phyloP scores from a whole-genome alignment of 2,113 vertebrate species.

The Macroglossus sobrinus region DNA sequence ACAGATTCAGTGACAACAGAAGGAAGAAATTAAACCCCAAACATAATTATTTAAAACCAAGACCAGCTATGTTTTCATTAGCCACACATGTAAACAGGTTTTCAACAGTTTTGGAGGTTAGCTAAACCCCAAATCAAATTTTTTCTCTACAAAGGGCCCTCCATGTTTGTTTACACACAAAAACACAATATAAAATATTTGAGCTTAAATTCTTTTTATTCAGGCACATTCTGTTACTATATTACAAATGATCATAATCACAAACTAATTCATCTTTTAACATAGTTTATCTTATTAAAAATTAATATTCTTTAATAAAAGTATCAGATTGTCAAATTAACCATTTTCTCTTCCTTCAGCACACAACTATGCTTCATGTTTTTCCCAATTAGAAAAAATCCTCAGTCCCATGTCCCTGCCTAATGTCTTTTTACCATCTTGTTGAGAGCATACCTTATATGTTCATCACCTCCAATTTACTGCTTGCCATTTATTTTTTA shows the following conservation, averaged over 20 bases:
- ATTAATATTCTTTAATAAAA: not conserved
- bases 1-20: constrained; percentile 25
- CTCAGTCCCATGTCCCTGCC: not conserved
- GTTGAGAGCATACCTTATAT: not conserved
- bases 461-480: not conserved
- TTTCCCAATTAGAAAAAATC: not conserved
- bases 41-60: constrained; percentile 24
- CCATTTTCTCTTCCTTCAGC: not conserved
- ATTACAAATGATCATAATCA: not conserved
- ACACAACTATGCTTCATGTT: not conserved
- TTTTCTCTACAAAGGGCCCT: not conserved
- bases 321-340: not conserved
- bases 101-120: not conserved
- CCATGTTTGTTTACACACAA: not conserved
- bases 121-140: not conserved
- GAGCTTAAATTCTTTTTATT: not conserved
- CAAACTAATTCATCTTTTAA: not conserved
- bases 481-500: not conserved
- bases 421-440: not conserved
- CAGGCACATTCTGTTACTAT: not conserved
- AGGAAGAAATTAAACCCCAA: constrained; percentile 21
- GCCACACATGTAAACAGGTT: not conserved
- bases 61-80: not conserved
- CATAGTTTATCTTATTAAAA: not conserved
- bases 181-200: not conserved